These are phyloP conservation scores for Masnerella sp. DNA, from an alignment of 2,888 invertebrate genomes.

Conservation along the genomic window DNA sequence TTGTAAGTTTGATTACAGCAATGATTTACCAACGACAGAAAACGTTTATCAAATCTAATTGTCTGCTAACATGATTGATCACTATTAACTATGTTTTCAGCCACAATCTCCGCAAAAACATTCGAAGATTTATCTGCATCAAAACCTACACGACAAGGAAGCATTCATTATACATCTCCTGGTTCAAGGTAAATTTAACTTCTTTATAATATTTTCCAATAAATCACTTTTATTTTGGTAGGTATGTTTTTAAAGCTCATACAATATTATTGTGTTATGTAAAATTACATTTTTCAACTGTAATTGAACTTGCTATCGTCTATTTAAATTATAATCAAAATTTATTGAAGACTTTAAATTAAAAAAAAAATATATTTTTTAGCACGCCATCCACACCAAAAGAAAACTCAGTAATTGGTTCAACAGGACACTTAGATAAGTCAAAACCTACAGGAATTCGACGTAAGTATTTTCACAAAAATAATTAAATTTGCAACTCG, in stretches of 20 bases:
- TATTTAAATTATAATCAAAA: neutral
- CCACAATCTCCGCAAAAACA: conserved; percentile 46
- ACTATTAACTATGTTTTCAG: conserved; percentile 15
- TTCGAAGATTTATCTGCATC: conserved; percentile 55
- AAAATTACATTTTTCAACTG: neutral
- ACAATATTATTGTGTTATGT: neutral
- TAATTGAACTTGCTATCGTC: neutral
- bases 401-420: conserved; percentile 25
- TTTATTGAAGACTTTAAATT: too few relatives aligned
- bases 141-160: conserved; percentile 50
- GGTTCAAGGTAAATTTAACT: conserved; percentile 29
- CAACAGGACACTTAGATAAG: conserved; percentile 39
- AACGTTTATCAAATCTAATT: too few relatives aligned
- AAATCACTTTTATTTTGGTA: neutral
- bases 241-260: neutral
- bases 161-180: conserved; percentile 29
- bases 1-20: too few relatives aligned
- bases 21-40: too few relatives aligned
- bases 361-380: neutral
- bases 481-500: too few relatives aligned
- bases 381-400: conserved; percentile 44
- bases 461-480: conserved; percentile 52
- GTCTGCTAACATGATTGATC: too few relatives aligned
- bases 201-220: neutral
- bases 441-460: conserved; percentile 51